Evolutionary conservation across 2,888 invertebrate species (phyloP).

Genomic region (Hirudinaria manillensis): DNA sequence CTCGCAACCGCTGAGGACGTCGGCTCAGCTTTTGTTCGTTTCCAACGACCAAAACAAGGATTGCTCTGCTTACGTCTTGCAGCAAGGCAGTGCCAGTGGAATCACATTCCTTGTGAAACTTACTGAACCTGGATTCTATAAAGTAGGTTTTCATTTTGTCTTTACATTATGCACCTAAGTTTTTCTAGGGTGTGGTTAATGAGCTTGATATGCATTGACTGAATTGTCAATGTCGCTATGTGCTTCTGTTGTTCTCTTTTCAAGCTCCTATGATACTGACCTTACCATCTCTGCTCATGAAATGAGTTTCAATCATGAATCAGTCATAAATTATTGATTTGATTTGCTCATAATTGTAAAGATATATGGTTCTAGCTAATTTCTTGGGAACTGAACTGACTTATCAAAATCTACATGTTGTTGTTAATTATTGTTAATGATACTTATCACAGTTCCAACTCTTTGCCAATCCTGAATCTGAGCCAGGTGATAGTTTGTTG

Average conservation of each 20-base stretch:
- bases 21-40: conserved; percentile 50
- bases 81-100: conserved; percentile 45
- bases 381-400: too few species aligned
- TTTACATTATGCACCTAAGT: too few species aligned
- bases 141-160: conserved; percentile 36
- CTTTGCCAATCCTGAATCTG: conserved; percentile 49
- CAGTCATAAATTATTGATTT: too few species aligned
- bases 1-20: conserved; percentile 48
- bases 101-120: conserved; percentile 45
- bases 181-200: neutral
- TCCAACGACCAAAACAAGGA: conserved; percentile 44
- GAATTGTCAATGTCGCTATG: too few species aligned
- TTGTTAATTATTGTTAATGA: neutral
- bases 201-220: neutral
- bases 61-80: conserved; percentile 50
- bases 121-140: conserved; percentile 50
- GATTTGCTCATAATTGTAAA: too few species aligned
- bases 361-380: too few species aligned
- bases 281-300: too few species aligned
- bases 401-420: too few species aligned
- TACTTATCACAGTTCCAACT: conserved; percentile 45
- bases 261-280: too few species aligned
- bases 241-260: too few species aligned
- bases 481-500: conserved; percentile 51
- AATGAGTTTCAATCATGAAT: too few species aligned